Percentiles rank a stretch among this genome's conserved stretches.
Conservation (phyloP, 2,113 vertebrate genomes). For the Daphoenositta chrysoptera region DNA sequence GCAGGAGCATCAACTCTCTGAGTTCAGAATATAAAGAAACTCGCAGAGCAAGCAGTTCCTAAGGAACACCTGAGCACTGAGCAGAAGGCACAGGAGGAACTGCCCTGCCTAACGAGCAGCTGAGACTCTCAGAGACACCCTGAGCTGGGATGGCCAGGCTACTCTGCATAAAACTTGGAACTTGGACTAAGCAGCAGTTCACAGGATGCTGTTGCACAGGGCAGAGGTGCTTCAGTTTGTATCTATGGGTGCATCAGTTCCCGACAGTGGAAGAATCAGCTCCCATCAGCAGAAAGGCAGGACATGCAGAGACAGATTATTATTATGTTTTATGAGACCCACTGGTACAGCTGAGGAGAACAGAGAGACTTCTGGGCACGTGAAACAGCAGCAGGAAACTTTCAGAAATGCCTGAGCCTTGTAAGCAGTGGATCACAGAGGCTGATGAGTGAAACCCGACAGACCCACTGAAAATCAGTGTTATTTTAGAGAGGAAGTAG, state of each 20-base stretch:
- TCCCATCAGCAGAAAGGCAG: not conserved
- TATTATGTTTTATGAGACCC: not conserved
- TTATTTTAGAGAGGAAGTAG: not conserved
- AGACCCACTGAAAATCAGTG: not conserved
- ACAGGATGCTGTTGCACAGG: not conserved
- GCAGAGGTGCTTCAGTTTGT: not conserved
- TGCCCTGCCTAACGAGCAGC: not conserved
- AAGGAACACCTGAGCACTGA: not conserved
- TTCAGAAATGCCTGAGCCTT: not conserved
- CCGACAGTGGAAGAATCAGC: not conserved
- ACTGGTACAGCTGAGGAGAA: not conserved
- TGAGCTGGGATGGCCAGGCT: not conserved
- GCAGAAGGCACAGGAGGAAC: not conserved
- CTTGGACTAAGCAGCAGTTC: not conserved
- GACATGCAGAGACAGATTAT: not conserved
- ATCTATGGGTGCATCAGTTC: not conserved
- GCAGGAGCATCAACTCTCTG: not conserved
- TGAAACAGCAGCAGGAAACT: not conserved
- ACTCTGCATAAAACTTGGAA: too few relatives aligned
- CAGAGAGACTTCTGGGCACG: not conserved
- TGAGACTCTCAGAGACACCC: not conserved
- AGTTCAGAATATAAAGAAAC: not conserved
- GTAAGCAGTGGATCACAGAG: not conserved
- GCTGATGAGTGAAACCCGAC: not conserved
- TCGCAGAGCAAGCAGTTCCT: not conserved